Base-by-base conservation (phyloP, 2,113 vertebrate genomes). In the Prunella himalayana region DNA sequence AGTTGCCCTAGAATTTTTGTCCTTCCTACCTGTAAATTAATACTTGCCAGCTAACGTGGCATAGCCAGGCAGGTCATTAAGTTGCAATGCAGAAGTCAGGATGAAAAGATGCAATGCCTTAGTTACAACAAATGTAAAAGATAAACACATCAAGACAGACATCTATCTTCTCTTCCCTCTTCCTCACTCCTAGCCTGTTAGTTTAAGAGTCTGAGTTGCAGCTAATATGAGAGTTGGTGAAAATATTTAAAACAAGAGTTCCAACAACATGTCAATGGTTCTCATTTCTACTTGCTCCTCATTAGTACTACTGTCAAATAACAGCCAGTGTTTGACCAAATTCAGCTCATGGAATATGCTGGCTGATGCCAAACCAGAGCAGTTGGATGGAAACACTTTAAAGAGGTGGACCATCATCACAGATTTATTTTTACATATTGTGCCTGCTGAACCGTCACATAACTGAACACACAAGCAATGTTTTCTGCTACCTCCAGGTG, bases 401-500 rank as follows among this genome's bases (percentile, higher is more conserved):
- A 94, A 95, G 91, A 93, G 75, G 71, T 88, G 42, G 39, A 86
- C 76, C 86, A 95, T 92, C 92, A 59, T 77, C 79, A 93, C 92
- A 88, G 82, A 90, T 90, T 93, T 95, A 96, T 96, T 97, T 96
- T 94, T 92, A 92, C 72, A 60, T 96, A 92, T 81, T 17, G 8
- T 94, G 92, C 68, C 80, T 91, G 69, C 69, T 75, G 65, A 94
- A 94, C 57, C 17, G 73, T 84, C 94, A 79, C 92, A 84, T 91
- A 95, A 86, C 69, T 91, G 89, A 95, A 85, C 39, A 64, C 59
- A 91, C 83, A 45, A 87, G 89, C 69, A 92, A 94, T 54, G 88
- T 91, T 94, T 96, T 86, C 88, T 96, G 86, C 91, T 94, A 41
- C 92, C 86, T 93, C 89, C 93, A 94, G 93, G 86, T 96, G 83